Evolutionary conservation across 2,888 invertebrate species (phyloP).

Genomic region (Villa cingulata): DNA sequence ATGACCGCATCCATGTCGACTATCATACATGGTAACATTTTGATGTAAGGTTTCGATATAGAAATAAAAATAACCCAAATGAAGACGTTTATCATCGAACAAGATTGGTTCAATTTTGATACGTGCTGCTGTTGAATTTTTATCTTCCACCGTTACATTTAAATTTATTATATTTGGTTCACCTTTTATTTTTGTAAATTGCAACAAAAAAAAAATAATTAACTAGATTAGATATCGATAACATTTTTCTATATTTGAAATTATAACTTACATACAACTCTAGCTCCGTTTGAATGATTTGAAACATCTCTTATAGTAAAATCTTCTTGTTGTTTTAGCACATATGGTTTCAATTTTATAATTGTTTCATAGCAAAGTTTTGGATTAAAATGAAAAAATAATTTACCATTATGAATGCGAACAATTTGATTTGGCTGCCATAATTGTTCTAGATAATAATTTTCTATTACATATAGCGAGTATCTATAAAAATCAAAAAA

Average conservation of each 20-base stretch:
- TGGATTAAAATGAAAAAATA: constrained; percentile 60
- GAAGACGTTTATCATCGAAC: constrained; percentile 53
- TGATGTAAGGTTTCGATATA: constrained; percentile 59
- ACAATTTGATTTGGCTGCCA: constrained; percentile 39
- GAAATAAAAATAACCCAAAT: constrained; percentile 83
- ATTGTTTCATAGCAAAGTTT: constrained; percentile 52
- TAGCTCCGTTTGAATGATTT: constrained; percentile 23
- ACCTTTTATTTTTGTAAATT: too few relatives aligned
- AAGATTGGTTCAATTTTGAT: constrained; percentile 46
- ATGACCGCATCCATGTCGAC: constrained; percentile 80
- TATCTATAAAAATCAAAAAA: constrained; percentile 24
- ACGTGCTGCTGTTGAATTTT: constrained; percentile 37
- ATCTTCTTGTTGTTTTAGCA: constrained; percentile 36
- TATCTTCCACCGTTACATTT: constrained; percentile 31
- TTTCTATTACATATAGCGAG: constrained; percentile 48
- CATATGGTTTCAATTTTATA: constrained; percentile 37
- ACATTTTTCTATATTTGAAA: background rate
- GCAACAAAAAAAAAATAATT: too few relatives aligned
- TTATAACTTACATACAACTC: constrained; percentile 1
- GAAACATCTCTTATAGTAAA: constrained; percentile 51
- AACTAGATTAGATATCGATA: too few relatives aligned
- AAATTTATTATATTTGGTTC: background rate
- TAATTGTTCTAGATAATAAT: constrained; percentile 50
- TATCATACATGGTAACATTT: constrained; percentile 75
- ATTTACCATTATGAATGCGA: constrained; percentile 41